Evolutionary conservation across 2,113 vertebrate genomes (phyloP).

Genomic region (Ochotona princeps): DNA sequence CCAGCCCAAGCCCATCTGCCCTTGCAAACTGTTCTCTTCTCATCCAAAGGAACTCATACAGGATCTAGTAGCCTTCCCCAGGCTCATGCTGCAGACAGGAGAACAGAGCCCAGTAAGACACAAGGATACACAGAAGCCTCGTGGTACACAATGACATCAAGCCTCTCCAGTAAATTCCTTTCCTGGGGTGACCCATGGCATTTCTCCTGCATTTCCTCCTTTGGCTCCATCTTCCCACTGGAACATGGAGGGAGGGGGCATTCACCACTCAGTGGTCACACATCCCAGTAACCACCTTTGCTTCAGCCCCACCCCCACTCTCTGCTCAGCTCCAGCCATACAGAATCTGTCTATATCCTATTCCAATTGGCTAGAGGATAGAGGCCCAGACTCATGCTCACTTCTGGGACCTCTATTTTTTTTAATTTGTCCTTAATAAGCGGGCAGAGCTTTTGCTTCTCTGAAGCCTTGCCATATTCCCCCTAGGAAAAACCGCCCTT

Average conservation of each 20-base stretch:
- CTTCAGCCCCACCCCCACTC: accelerated
- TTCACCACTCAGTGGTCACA: neutral
- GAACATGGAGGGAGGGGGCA: neutral
- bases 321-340: neutral
- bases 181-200: neutral
- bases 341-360: neutral
- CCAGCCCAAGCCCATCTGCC: neutral
- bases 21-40: neutral
- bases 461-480: conserved; percentile 13
- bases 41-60: neutral
- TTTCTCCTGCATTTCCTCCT: neutral
- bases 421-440: conserved; percentile 28
- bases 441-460: conserved; percentile 31
- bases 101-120: neutral
- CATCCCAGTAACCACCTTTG: neutral
- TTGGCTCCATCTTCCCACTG: neutral
- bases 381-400: neutral
- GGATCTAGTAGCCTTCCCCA: neutral
- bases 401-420: neutral
- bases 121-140: neutral
- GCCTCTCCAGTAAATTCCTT: neutral
- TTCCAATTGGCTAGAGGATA: neutral
- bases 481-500: neutral
- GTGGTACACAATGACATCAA: accelerated
- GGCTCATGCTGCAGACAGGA: neutral